A percentile compares a stretch with the other conserved stretches of the same genome.
Evolutionary conservation across 2,113 vertebrate genomes (phyloP).

Genomic region (Otus sunia): DNA sequence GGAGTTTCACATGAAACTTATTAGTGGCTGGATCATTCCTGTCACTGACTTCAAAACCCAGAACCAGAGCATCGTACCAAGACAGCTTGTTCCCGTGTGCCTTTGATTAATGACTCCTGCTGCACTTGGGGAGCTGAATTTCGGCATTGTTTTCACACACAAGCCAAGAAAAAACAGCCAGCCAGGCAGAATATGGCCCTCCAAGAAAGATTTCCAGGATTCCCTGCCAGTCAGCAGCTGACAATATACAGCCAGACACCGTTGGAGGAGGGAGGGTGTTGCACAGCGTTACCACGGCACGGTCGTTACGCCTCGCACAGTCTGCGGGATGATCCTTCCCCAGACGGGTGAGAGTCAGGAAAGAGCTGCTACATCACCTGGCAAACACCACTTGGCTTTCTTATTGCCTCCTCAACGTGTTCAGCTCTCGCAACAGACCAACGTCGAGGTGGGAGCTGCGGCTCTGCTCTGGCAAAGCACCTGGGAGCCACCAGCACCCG

Average conservation of each 20-base stretch:
- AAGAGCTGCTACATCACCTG: neutral
- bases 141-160: neutral
- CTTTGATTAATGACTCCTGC: neutral
- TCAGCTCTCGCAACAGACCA: neutral
- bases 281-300: neutral
- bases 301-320: rapidly evolving
- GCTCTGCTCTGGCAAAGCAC: neutral
- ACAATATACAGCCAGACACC: neutral
- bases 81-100: neutral
- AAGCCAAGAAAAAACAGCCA: neutral
- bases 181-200: neutral
- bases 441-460: rapidly evolving
- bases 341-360: rapidly evolving
- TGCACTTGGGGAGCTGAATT: neutral
- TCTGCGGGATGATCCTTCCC: neutral
- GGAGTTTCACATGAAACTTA: neutral
- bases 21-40: neutral
- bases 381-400: neutral
- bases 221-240: neutral
- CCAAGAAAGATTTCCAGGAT: neutral
- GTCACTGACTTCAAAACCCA: neutral
- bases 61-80: neutral
- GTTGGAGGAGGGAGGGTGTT: neutral
- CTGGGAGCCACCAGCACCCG: rapidly evolving
- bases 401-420: rapidly evolving